Percentiles rank a stretch among this genome's conserved stretches.
phyloP scores from a whole-genome alignment of 1,140 invertebrate genomes.

The Trinorchestia longiramus region DNA sequence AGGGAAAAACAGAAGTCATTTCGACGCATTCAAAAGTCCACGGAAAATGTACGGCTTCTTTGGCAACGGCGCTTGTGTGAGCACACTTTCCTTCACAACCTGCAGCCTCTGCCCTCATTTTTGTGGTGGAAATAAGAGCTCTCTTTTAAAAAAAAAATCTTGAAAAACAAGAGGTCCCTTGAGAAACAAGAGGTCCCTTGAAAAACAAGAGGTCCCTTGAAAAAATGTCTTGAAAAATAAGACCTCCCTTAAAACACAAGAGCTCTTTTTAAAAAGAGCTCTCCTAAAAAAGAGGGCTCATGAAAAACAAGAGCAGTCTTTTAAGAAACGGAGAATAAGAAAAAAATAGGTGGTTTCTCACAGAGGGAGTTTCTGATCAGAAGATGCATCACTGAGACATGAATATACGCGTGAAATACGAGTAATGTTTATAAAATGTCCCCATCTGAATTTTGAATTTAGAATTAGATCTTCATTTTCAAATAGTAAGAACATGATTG shows the following conservation, averaged over 20 bases:
- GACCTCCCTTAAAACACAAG: no score
- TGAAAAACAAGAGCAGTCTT: neutral
- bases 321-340: neutral
- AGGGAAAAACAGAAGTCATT: no score
- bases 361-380: neutral
- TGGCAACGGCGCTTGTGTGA: neutral
- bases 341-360: no score
- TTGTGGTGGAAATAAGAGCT: neutral
- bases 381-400: no score
- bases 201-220: neutral
- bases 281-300: neutral
- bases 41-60: neutral
- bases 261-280: neutral
- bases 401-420: no score
- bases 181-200: no score
- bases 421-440: no score
- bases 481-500: no score
- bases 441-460: no score
- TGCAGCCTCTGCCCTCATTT: neutral
- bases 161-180: neutral
- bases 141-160: no score
- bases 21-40: neutral
- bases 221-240: neutral
- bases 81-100: neutral
- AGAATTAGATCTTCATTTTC: no score